Conservation (phyloP, 2,888 invertebrate genomes). For the Tyria jacobaeae region DNA sequence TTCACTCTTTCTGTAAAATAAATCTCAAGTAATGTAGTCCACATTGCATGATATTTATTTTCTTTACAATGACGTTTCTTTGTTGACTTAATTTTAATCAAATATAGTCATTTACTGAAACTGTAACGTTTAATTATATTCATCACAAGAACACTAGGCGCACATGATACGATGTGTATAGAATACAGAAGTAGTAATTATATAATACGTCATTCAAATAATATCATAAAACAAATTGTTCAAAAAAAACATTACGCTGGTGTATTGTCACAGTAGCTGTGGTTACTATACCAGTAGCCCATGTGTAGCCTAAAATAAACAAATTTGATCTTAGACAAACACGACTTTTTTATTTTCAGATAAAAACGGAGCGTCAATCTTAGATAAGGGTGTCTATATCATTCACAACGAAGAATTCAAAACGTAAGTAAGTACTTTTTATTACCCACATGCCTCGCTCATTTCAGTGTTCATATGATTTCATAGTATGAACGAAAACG, state of each 20-base stretch:
- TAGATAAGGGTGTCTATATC: constrained; percentile 66
- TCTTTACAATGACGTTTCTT: constrained; percentile 3
- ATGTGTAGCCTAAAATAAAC: constrained; percentile 22
- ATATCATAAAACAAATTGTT: not conserved
- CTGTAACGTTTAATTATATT: not conserved
- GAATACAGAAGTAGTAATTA: not conserved
- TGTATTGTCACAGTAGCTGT: not conserved
- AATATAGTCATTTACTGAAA: not conserved
- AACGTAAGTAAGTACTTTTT: constrained; percentile 72
- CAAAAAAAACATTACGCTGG: not conserved
- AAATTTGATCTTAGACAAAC: constrained; percentile 25
- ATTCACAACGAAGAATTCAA: constrained; percentile 63
- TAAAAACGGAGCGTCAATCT: constrained; percentile 60
- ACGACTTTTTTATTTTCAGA: constrained; percentile 59
- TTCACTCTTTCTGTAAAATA: too few species aligned
- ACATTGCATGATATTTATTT: not conserved
- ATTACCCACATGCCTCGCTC: constrained; percentile 39
- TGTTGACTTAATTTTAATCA: not conserved
- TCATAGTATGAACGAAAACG: constrained; percentile 70
- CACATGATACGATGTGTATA: not conserved
- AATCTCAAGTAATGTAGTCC: not conserved
- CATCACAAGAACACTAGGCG: not conserved
- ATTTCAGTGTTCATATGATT: constrained; percentile 34
- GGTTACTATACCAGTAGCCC: constrained; percentile 6
- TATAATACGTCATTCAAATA: not conserved